phyloP scores from a whole-genome alignment of 2,888 invertebrate genomes.

The Stictocephala bisonia region DNA sequence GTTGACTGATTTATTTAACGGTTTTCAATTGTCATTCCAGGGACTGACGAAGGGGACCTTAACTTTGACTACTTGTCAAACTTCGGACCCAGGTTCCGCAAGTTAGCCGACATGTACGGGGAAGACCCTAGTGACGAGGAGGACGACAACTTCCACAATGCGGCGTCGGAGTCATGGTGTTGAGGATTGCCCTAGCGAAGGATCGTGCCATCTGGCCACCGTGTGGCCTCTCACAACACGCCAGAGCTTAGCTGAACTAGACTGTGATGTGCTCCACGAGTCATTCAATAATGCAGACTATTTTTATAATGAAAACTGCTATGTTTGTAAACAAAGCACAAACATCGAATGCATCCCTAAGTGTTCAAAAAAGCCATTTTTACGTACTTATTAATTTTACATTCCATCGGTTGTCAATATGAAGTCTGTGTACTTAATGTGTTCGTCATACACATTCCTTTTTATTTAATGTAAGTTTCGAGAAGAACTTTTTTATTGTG shows the following conservation, averaged over 20 bases:
- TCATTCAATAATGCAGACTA: slow-evolving; percentile 1
- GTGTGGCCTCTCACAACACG: slow-evolving; percentile 2
- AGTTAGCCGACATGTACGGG: slow-evolving; percentile 95
- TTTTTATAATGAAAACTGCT: slow-evolving; percentile 1
- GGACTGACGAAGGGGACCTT: slow-evolving; percentile 90
- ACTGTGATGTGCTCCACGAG: too few species aligned
- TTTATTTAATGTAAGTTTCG: slow-evolving; percentile 31
- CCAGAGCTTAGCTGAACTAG: too few species aligned
- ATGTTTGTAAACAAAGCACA: background rate
- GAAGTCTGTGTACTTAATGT: slow-evolving; percentile 42
- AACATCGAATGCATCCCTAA: slow-evolving; percentile 39
- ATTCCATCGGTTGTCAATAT: slow-evolving; percentile 14
- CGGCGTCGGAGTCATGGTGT: slow-evolving; percentile 82
- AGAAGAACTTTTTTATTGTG: slow-evolving; percentile 6
- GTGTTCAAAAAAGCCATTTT: slow-evolving; percentile 35
- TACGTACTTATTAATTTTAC: slow-evolving; percentile 31
- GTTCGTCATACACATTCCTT: slow-evolving; percentile 22
- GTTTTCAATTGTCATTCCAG: slow-evolving; percentile 65
- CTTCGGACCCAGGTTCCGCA: slow-evolving; percentile 96
- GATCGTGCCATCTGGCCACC: background rate
- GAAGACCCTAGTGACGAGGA: slow-evolving; percentile 87
- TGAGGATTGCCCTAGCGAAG: too few species aligned
- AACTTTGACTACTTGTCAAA: slow-evolving; percentile 95
- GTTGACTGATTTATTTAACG: too few species aligned
- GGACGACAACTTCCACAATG: slow-evolving; percentile 78